A percentile compares a stretch with the other conserved stretches of the same genome.
These are phyloP conservation scores for Sebastes alutus DNA, from an alignment of 2,797 vertebrate genomes.

Conservation along the genomic window DNA sequence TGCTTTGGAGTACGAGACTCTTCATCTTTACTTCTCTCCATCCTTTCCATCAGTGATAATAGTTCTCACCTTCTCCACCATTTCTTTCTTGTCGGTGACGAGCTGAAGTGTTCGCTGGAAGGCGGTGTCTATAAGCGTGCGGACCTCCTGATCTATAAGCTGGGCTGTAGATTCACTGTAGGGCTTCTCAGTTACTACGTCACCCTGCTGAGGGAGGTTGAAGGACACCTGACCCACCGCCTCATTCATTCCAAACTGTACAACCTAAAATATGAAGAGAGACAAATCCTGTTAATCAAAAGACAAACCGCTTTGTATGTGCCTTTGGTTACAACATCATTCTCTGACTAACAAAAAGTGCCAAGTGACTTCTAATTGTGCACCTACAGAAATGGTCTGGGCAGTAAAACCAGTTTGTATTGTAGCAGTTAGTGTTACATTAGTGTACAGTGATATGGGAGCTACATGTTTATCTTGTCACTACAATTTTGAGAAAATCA, in stretches of 20 bases:
- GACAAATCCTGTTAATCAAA: not conserved
- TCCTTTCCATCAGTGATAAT: not conserved
- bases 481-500: not conserved
- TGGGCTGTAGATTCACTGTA: constrained; percentile 93
- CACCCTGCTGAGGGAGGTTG: constrained; percentile 89
- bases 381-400: not conserved
- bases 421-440: not conserved
- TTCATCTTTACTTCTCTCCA: not conserved
- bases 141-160: constrained; percentile 94
- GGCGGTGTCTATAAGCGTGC: constrained; percentile 87
- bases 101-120: constrained; percentile 88
- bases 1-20: not conserved
- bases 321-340: not conserved
- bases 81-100: constrained; percentile 87
- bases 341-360: not conserved
- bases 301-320: not conserved
- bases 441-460: not conserved
- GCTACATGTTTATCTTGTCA: not conserved
- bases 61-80: constrained; percentile 91
- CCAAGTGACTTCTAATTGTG: not conserved
- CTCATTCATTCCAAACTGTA: constrained; percentile 97
- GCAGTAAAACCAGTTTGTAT: not conserved
- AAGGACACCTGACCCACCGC: constrained; percentile 96
- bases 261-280: constrained; percentile 82
- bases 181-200: constrained; percentile 90